Percentiles rank a stretch among this genome's conserved stretches.
Conservation (phyloP, 2,888 invertebrate species). For the Agrilus mali region DNA sequence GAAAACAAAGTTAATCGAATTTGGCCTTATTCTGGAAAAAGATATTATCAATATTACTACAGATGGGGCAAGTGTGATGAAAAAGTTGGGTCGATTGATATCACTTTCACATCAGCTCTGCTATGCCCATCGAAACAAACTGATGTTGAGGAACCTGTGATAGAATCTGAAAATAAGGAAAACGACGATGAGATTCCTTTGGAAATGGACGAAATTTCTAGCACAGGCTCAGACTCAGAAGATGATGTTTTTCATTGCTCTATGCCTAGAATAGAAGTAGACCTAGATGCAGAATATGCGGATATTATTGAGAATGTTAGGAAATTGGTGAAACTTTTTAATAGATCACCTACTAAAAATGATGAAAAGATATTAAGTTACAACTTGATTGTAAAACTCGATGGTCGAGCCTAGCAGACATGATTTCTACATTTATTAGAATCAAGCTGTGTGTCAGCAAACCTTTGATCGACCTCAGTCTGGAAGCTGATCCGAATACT, state of each 20-base stretch:
- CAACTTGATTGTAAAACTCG: constrained; percentile 10
- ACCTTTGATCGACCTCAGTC: constrained; percentile 12
- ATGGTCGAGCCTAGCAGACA: constrained; percentile 8
- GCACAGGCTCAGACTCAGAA: constrained; percentile 4
- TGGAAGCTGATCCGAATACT: constrained; percentile 9
- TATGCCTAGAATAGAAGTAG: constrained; percentile 6
- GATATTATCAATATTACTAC: constrained; percentile 19
- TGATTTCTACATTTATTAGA: constrained; percentile 11
- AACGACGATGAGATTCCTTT: constrained; percentile 2
- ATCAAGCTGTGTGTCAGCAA: constrained; percentile 13
- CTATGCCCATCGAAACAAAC: background rate
- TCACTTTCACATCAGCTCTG: constrained; percentile 13
- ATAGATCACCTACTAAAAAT: constrained; percentile 10
- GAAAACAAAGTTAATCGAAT: constrained; percentile 12
- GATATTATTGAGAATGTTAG: constrained; percentile 12
- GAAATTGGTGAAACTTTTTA: constrained; percentile 3
- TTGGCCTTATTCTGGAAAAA: constrained; percentile 15
- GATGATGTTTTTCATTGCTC: constrained; percentile 6
- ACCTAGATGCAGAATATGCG: constrained; percentile 8
- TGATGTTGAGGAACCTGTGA: background rate
- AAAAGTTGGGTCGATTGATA: constrained; percentile 17
- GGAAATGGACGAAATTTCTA: constrained; percentile 1
- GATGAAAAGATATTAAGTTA: constrained; percentile 8
- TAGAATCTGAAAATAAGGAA: constrained; percentile 3
- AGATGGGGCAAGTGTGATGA: constrained; percentile 20